Conservation (phyloP, 2,113 vertebrate species). For the Python bivittatus region DNA sequence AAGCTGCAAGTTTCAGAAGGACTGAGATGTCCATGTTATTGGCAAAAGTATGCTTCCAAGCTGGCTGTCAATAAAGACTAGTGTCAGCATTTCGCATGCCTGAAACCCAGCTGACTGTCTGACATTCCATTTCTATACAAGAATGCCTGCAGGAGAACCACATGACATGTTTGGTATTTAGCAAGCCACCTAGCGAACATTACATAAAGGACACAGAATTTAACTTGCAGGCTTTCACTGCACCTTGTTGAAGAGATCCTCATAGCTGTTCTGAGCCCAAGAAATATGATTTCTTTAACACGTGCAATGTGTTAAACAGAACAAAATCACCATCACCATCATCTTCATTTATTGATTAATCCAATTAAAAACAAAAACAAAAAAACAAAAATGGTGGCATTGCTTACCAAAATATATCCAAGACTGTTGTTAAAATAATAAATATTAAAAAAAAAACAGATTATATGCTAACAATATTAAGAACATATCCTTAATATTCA, state of each 20-base stretch:
- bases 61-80: not conserved
- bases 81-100: not conserved
- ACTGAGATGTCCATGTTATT: not conserved
- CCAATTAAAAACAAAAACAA: not conserved
- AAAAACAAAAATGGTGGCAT: not conserved
- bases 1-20: not conserved
- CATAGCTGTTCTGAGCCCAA: not conserved
- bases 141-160: slow-evolving; percentile 24
- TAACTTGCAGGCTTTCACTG: not conserved
- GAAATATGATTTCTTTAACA: not conserved
- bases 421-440: not conserved
- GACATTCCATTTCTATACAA: slow-evolving; percentile 7
- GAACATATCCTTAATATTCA: not conserved
- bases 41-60: not conserved
- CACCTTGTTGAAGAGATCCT: not conserved
- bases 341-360: not conserved
- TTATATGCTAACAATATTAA: not conserved
- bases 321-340: not conserved
- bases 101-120: slow-evolving; percentile 23
- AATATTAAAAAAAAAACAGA: not conserved
- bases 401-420: slow-evolving; percentile 16
- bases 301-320: not conserved
- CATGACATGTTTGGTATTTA: slow-evolving; percentile 23
- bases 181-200: slow-evolving; percentile 14
- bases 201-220: slow-evolving; percentile 14